Evolutionary conservation across 1,140 invertebrate genomes (phyloP).

Genomic region (Apolygus lucorum): DNA sequence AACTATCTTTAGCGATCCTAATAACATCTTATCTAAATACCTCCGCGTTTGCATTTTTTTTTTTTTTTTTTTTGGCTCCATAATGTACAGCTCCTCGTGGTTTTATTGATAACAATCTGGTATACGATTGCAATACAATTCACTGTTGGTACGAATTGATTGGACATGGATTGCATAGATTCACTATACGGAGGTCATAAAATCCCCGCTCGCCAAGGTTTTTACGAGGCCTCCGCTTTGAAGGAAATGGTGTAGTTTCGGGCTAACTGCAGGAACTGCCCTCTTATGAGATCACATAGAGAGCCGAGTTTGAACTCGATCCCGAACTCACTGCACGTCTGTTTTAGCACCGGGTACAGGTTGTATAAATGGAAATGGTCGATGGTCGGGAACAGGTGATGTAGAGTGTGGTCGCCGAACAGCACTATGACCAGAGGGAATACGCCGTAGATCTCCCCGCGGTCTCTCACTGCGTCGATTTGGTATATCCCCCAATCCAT

Average conservation of each 20-base stretch:
- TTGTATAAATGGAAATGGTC: constrained; percentile 56
- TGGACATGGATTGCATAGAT: no score
- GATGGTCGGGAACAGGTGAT: constrained; percentile 73
- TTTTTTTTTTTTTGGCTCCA: no score
- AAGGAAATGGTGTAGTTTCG: constrained; percentile 15
- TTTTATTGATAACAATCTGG: no score
- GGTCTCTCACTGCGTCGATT: constrained; percentile 63
- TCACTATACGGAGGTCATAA: no score
- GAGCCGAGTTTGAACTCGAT: constrained; percentile 39
- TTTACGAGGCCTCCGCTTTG: constrained; percentile 3
- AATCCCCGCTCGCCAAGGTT: no score
- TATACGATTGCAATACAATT: no score
- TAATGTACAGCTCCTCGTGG: no score
- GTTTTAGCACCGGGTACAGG: constrained; percentile 53
- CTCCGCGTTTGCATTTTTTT: no score
- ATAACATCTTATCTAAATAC: no score
- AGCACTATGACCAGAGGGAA: constrained; percentile 50
- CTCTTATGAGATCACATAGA: constrained; percentile 7
- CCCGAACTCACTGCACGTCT: constrained; percentile 61
- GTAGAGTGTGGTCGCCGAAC: constrained; percentile 68
- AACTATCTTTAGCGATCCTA: no score
- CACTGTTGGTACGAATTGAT: no score
- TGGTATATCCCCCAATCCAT: constrained; percentile 71
- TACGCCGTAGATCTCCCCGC: constrained; percentile 57
- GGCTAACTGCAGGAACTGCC: constrained; percentile 24